Base-by-base conservation (phyloP, 1,140 invertebrate genomes). In the Zaprionus inermis region DNA sequence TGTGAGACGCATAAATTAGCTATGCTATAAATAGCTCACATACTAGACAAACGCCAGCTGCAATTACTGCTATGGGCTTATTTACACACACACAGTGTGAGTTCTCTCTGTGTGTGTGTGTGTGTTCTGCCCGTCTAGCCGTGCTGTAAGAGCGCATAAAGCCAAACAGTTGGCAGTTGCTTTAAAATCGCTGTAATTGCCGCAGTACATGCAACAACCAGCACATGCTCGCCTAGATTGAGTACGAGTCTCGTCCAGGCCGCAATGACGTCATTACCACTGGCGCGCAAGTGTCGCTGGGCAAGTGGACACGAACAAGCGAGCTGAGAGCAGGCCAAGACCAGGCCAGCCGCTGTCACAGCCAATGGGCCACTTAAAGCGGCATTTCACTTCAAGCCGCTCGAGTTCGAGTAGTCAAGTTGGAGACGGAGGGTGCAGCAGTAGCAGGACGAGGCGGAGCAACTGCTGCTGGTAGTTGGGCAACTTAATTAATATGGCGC, bases 191-290 rank as follows among this genome's bases (percentile, higher is more conserved):
- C 30, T 34, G 54, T 78, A 88, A 88, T 78, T 77, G 54, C 60
- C 58, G 59, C 41, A 36, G 44, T 70, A 72, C 81, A 88, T 79
- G 83, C 84, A 83, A 72, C 24, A 28, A 28, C 1, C 51, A 67
- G 59, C 30, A 71, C 32, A 34, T 30, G 30, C 52, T 36, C 55
- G 30, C 36, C 46, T 60, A 64, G 30, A 41, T 44, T 44, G 38
- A 44, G 38, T 38, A 20, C 24, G 32, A 52, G 34, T 30, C 52
- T 38, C 12, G 44, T 49, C 44, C 64, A 59, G 67, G 24, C 84
- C 80, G 61, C 83, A 83, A 77, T 86, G 84, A 88, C 83, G 83
- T 83, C 83, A 86, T 88, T 86, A 74, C 72, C 83, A 58, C 60
- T 72, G 68, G 65, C 63, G 75, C 38, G 70, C 77, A 88, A 86